phyloP scores from a whole-genome alignment of 2,888 invertebrate species.

The Andrena haemorrhoa region DNA sequence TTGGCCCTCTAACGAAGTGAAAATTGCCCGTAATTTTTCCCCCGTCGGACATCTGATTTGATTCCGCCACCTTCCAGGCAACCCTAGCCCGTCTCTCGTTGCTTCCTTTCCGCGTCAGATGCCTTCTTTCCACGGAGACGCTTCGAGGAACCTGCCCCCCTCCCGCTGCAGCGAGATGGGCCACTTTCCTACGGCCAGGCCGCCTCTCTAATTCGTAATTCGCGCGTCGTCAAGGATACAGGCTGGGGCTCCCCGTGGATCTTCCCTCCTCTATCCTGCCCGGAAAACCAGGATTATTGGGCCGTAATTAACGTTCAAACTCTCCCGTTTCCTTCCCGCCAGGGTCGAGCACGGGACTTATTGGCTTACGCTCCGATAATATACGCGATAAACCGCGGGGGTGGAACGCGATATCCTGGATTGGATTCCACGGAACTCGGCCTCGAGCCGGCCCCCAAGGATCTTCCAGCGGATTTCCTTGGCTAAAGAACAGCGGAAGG shows the following conservation, averaged over 20 bases:
- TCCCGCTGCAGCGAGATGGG: conserved; percentile 3
- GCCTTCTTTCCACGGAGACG: conserved; percentile 26
- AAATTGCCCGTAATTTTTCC: conserved; percentile 81
- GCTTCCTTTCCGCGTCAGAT: conserved; percentile 41
- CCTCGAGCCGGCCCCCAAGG: no score
- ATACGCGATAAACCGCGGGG: conserved; percentile 57
- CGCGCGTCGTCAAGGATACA: conserved; percentile 67
- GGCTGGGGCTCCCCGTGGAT: not conserved
- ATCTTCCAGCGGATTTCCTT: not conserved
- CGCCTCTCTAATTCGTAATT: conserved; percentile 67
- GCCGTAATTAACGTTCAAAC: conserved; percentile 68
- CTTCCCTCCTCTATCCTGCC: conserved; percentile 23
- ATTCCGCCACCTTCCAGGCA: conserved; percentile 31
- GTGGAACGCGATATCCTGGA: conserved; percentile 18
- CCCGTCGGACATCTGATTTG: conserved; percentile 59
- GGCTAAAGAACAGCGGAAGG: no score
- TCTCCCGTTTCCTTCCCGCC: not conserved
- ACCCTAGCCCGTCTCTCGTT: not conserved
- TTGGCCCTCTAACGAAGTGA: conserved; percentile 81
- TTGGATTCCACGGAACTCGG: conserved; percentile 10
- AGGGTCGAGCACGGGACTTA: conserved; percentile 50
- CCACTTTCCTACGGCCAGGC: conserved; percentile 35
- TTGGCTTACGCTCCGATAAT: conserved; percentile 67
- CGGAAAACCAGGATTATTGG: conserved; percentile 61
- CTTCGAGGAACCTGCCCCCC: conserved; percentile 2